Evolutionary conservation across 2,888 invertebrate species (phyloP), one percentile per base, ranked within the genome.

Genomic region (Oeneis ivallda): DNA sequence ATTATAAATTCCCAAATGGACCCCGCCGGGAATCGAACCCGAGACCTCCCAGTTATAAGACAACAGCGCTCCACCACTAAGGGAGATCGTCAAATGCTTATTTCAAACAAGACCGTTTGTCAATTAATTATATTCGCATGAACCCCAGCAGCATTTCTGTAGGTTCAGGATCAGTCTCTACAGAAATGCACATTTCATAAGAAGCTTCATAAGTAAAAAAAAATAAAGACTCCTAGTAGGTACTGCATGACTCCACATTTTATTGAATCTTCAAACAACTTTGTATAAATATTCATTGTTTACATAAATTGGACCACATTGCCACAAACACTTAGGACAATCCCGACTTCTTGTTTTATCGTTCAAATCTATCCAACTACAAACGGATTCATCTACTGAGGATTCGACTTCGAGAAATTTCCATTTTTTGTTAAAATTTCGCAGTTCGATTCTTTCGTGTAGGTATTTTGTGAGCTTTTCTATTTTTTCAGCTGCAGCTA

Each of bases 301-400:
- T 67, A 89, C 84, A 76, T 80, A 87, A 74, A 91, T 84, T 69
- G 84, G 78, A 76, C 90, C 89, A 79, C 86, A 84, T 78, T 91
- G 90, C 90, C 90, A 91, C 86, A 90, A 82, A 86, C 89, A 90
- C 73, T 84, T 85, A 71, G 89, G 89, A 86, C 90, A 87, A 64
- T 81, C 75, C 17, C 66, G 72, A 72, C 61, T 66, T 50, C 59
- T 60, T 69, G 41, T 66, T 72, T 78, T 7, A 74, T 72, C 62
- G 76, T 82, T 81, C 64, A 84, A 75, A 72, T 87, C 76, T 11
- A 84, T 77, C 87, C 87, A 87, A 66, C 80, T 78, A 64, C 69
- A 70, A 65, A 75, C 72, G 57, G 78, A 70, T 47, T 62, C 68
- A 53, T 62, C 56, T 32, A 67, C 19, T n/a, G 53, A 65, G 15